phyloP scores from a whole-genome alignment of 2,797 vertebrate species.

The Microchirus variegatus region DNA sequence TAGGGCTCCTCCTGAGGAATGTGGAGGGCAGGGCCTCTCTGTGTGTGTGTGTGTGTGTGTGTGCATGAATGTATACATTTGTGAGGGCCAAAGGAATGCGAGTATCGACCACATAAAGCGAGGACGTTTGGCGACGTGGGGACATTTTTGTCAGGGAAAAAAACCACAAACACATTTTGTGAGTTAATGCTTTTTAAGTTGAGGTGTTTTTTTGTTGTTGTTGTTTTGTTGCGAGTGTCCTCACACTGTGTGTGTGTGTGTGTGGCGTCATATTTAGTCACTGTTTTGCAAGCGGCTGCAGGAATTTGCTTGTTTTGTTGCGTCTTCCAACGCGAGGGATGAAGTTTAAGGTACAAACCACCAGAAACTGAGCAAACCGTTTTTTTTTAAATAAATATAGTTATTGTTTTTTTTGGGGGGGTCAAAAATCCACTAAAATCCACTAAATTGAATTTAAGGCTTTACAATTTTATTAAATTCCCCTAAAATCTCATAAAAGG shows the following conservation, averaged over 20 bases:
- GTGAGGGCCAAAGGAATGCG: conserved; percentile 4
- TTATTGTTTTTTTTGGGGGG: neutral
- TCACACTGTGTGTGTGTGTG: conserved; percentile 9
- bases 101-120: no score
- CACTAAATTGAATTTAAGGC: no score
- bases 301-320: conserved; percentile 51
- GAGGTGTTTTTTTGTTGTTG: no score
- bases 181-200: no score
- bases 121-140: no score
- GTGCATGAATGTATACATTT: neutral
- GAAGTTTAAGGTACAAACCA: conserved; percentile 1
- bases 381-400: neutral
- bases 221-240: no score
- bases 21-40: conserved; percentile 73
- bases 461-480: no score
- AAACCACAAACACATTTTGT: no score
- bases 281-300: conserved; percentile 51
- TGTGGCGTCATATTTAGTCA: conserved; percentile 49
- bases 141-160: no score
- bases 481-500: no score
- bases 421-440: no score
- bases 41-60: conserved; percentile 18
- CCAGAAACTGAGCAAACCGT: neutral
- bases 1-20: conserved; percentile 85
- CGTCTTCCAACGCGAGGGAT: conserved; percentile 19